Evolutionary conservation across 2,888 invertebrate species (phyloP).

Genomic region (Dysmachus trigonus): DNA sequence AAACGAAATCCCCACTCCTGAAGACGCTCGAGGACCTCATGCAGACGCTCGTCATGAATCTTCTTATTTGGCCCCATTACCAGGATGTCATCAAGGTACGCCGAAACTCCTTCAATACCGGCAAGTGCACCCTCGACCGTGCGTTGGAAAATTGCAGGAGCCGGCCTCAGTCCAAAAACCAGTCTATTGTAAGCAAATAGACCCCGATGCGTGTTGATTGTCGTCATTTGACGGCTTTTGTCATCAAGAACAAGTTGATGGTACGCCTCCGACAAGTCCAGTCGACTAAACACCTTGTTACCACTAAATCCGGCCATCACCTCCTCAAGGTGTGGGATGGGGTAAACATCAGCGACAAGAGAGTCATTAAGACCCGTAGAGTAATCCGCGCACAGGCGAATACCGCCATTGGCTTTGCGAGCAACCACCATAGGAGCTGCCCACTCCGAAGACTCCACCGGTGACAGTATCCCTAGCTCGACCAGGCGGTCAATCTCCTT

Average conservation of each 20-base stretch:
- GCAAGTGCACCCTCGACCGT: too few relatives aligned
- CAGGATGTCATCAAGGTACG: too few relatives aligned
- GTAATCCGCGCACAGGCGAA: conserved; percentile 43
- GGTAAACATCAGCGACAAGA: conserved; percentile 26
- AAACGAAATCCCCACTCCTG: too few relatives aligned
- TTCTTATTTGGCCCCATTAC: too few relatives aligned
- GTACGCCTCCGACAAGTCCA: conserved; percentile 58
- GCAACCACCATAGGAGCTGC: conserved; percentile 40
- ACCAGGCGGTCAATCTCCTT: conserved; percentile 25
- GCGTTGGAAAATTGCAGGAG: conserved; percentile 57
- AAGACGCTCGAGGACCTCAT: too few relatives aligned
- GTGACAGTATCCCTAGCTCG: conserved; percentile 14
- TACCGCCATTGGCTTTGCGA: conserved; percentile 39
- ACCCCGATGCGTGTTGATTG: conserved; percentile 52
- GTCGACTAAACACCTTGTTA: conserved; percentile 55
- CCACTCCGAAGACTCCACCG: conserved; percentile 40
- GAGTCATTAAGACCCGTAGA: conserved; percentile 22
- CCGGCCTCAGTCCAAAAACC: conserved; percentile 57
- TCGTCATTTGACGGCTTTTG: conserved; percentile 51
- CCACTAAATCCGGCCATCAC: conserved; percentile 43
- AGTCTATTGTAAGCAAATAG: conserved; percentile 46
- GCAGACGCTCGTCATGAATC: too few relatives aligned
- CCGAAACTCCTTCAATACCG: too few relatives aligned
- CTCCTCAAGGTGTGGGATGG: conserved; percentile 31
- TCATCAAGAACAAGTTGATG: conserved; percentile 55